Percentiles rank a stretch among this genome's conserved stretches.
Conservation (phyloP, 2,888 invertebrate genomes). For the Ochropleura leucogaster region DNA sequence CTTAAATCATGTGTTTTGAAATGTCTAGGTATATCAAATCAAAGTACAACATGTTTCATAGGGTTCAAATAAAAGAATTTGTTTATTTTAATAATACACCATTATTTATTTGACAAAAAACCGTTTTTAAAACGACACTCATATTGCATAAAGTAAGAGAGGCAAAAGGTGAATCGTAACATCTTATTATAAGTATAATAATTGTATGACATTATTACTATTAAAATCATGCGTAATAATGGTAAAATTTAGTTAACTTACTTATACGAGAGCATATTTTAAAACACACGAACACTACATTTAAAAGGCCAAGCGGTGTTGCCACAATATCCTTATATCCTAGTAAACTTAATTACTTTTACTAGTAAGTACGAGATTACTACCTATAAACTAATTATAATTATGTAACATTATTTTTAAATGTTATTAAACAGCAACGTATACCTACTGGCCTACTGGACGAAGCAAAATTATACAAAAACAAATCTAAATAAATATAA, state of each 20-base stretch:
- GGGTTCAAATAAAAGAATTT: slow-evolving; percentile 66
- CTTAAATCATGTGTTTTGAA: not conserved
- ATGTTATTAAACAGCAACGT: slow-evolving; percentile 68
- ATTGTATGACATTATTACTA: slow-evolving; percentile 71
- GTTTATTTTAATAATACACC: slow-evolving; percentile 82
- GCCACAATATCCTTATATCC: slow-evolving; percentile 81
- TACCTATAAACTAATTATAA: slow-evolving; percentile 71
- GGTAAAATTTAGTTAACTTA: slow-evolving; percentile 70
- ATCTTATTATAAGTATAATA: slow-evolving; percentile 73
- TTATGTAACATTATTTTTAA: slow-evolving; percentile 69
- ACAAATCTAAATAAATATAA: slow-evolving; percentile 72
- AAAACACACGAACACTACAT: slow-evolving; percentile 86
- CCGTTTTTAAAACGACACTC: slow-evolving; percentile 90
- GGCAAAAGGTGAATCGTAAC: slow-evolving; percentile 87
- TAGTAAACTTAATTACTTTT: slow-evolving; percentile 64
- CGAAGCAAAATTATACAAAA: slow-evolving; percentile 70
- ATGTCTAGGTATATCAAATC: not conserved
- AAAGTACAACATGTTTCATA: not conserved
- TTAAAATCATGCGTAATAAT: slow-evolving; percentile 79
- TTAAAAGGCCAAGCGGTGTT: slow-evolving; percentile 91
- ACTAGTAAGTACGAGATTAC: slow-evolving; percentile 80
- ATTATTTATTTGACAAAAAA: slow-evolving; percentile 88
- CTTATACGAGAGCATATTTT: slow-evolving; percentile 73
- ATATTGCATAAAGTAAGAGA: slow-evolving; percentile 87
- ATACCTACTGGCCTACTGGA: slow-evolving; percentile 70